These are phyloP conservation scores for Tromatobia lineatoria DNA, from an alignment of 2,888 invertebrate species.

Conservation along the genomic window DNA sequence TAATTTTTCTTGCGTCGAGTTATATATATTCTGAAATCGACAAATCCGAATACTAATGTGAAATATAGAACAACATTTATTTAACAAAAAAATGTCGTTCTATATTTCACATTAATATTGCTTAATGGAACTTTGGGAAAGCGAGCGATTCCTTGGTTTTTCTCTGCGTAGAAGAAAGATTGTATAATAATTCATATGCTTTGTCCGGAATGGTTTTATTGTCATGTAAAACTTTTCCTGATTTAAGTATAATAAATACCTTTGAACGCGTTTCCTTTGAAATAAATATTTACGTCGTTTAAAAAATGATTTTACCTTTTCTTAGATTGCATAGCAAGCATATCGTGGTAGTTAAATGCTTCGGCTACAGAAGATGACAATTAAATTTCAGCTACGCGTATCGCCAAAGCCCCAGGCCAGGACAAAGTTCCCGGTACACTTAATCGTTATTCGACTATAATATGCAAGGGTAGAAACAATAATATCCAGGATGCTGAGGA, in stretches of 20 bases:
- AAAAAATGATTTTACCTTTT: background rate
- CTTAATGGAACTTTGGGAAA: no score
- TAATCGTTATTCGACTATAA: constrained; percentile 83
- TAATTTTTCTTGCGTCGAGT: no score
- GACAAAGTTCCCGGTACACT: constrained; percentile 80
- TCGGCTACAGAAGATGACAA: constrained; percentile 59
- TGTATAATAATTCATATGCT: no score
- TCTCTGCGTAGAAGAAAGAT: no score
- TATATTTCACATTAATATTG: no score
- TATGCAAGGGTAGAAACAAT: constrained; percentile 81
- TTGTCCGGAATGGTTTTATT: no score
- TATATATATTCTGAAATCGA: background rate
- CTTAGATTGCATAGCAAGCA: background rate
- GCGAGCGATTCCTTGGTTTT: no score
- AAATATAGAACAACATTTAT: no score
- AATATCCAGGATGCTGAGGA: constrained; percentile 66
- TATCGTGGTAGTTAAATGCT: background rate
- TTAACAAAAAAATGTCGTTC: no score
- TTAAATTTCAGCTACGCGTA: constrained; percentile 64
- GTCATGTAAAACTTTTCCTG: no score
- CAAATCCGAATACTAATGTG: background rate
- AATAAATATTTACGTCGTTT: background rate
- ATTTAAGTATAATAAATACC: background rate
- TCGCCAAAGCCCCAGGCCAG: constrained; percentile 73
- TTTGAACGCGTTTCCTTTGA: background rate